Evolutionary conservation across 1,140 invertebrate species (phyloP).

Genomic region (Scaptomyza graminum): DNA sequence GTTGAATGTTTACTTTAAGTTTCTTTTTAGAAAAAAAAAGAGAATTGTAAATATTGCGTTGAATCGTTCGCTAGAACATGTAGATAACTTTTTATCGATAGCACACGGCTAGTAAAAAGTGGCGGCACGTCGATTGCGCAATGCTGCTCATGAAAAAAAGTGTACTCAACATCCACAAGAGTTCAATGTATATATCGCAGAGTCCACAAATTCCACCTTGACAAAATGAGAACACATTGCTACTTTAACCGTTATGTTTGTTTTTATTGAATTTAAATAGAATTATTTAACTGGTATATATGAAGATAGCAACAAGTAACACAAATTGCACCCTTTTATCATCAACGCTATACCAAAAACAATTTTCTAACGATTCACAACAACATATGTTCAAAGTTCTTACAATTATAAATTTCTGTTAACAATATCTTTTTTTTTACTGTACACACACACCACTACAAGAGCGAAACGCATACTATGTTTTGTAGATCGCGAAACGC

Average conservation of each 20-base stretch:
- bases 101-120: neutral
- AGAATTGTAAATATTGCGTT: constrained; percentile 39
- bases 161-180: constrained; percentile 1
- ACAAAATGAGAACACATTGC: neutral
- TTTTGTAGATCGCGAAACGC: constrained; percentile 19
- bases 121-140: neutral
- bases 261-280: constrained; percentile 78
- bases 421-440: constrained; percentile 49
- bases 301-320: constrained; percentile 79
- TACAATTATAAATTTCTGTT: constrained; percentile 39
- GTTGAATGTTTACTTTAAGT: constrained; percentile 32
- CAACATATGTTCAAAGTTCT: constrained; percentile 62
- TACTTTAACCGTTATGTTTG: constrained; percentile 5
- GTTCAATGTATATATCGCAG: neutral
- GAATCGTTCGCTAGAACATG: constrained; percentile 28
- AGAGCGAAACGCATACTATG: constrained; percentile 37
- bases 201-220: neutral
- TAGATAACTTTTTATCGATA: constrained; percentile 18
- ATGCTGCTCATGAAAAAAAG: neutral
- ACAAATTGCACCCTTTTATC: constrained; percentile 51
- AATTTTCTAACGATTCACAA: constrained; percentile 79
- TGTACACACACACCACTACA: constrained; percentile 42
- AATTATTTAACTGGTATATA: constrained; percentile 73
- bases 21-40: neutral
- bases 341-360: constrained; percentile 71